Percentiles rank a stretch among this genome's conserved stretches.
Evolutionary conservation across 2,888 invertebrate genomes (phyloP).

Genomic region (Syrphus vitripennis): DNA sequence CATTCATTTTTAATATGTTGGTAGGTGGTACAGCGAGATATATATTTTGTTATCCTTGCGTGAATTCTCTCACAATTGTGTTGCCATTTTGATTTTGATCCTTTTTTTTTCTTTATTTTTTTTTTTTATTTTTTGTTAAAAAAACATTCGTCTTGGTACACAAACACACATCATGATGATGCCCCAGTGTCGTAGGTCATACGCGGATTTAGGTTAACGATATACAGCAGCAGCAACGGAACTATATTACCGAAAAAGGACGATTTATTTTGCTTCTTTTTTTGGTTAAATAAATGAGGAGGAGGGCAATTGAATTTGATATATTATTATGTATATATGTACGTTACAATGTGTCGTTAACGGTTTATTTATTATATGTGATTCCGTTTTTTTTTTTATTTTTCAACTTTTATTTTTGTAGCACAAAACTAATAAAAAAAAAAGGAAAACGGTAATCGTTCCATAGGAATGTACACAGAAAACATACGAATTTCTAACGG

Average conservation of each 20-base stretch:
- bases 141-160: slow-evolving; percentile 38
- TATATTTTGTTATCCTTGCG: slow-evolving; percentile 16
- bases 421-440: too few species aligned
- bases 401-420: slow-evolving; percentile 4
- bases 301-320: slow-evolving; percentile 3
- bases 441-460: slow-evolving; percentile 18
- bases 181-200: slow-evolving; percentile 69
- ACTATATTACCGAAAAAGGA: slow-evolving; percentile 42
- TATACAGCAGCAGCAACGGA: slow-evolving; percentile 52
- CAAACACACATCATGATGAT: slow-evolving; percentile 51
- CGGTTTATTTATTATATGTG: background rate
- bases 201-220: slow-evolving; percentile 69
- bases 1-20: background rate
- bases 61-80: slow-evolving; percentile 45
- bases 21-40: background rate
- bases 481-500: slow-evolving; percentile 57
- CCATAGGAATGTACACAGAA: slow-evolving; percentile 19
- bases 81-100: slow-evolving; percentile 61
- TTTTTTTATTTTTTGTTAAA: slow-evolving; percentile 1
- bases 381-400: background rate
- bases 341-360: slow-evolving; percentile 2
- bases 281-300: background rate
- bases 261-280: slow-evolving; percentile 2
- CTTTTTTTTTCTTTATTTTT: background rate
- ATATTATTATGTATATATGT: background rate